Conservation (phyloP, 2,113 vertebrate genomes). For the Tapirus terrestris region DNA sequence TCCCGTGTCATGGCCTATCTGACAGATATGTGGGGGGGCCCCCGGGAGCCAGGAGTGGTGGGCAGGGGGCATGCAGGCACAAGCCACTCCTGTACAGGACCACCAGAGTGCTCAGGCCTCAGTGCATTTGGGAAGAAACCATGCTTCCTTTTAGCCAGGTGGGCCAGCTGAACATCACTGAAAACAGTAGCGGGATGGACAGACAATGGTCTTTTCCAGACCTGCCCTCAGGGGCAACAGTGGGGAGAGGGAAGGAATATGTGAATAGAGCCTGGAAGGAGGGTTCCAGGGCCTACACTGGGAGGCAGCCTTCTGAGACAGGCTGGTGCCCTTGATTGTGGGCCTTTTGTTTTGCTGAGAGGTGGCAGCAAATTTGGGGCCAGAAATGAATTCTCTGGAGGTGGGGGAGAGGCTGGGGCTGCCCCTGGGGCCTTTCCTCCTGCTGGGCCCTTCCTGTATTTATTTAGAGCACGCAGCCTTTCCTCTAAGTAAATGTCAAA, state of each 20-base stretch:
- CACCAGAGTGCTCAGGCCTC: fast-evolving
- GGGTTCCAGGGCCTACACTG: not conserved
- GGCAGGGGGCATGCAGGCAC: not conserved
- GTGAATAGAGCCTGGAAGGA: not conserved
- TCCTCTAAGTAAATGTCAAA: constrained; percentile 42
- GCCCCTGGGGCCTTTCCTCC: not conserved
- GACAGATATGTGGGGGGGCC: not conserved
- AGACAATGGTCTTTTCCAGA: not conserved
- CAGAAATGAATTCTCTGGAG: not conserved
- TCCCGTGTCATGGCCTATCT: not conserved
- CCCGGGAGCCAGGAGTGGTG: no score
- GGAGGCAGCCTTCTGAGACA: not conserved
- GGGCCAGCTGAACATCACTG: not conserved
- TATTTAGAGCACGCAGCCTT: not conserved
- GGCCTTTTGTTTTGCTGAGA: not conserved
- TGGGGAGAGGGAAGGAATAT: fast-evolving
- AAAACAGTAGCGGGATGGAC: not conserved
- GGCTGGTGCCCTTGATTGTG: not conserved
- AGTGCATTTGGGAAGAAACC: not conserved
- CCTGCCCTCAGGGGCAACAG: no score
- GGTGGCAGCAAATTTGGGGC: not conserved
- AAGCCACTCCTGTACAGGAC: not conserved
- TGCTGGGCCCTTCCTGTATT: not conserved
- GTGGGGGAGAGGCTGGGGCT: not conserved
- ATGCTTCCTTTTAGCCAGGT: not conserved